phyloP scores from a whole-genome alignment of 2,797 vertebrate species.

The Gallinago nigripennis region DNA sequence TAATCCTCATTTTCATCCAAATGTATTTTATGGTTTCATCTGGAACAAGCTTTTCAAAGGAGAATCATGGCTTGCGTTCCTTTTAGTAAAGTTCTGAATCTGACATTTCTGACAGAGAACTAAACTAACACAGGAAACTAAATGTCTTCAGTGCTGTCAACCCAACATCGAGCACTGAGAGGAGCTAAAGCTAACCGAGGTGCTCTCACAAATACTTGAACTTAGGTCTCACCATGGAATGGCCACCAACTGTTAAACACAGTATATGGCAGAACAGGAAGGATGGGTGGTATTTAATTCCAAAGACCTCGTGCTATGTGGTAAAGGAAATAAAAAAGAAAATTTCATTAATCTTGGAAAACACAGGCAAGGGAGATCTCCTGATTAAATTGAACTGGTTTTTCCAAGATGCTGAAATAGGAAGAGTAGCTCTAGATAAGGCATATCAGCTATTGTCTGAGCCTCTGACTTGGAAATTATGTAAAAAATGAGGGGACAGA shows the following conservation, averaged over 20 bases:
- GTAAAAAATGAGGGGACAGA: background rate
- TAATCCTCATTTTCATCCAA: background rate
- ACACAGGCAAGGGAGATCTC: background rate
- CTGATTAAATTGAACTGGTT: background rate
- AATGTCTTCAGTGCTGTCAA: background rate
- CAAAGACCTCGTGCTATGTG: background rate
- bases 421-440: background rate
- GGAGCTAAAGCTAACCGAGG: background rate
- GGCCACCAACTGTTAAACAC: background rate
- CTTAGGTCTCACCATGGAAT: background rate
- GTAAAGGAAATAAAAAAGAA: background rate
- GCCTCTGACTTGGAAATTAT: background rate
- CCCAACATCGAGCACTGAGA: background rate
- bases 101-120: background rate
- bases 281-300: background rate
- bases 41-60: background rate
- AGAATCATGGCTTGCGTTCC: background rate
- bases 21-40: background rate
- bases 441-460: background rate
- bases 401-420: background rate
- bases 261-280: accelerated
- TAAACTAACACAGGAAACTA: background rate
- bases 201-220: background rate
- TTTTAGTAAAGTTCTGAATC: background rate
- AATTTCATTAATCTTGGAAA: background rate